Base-by-base conservation (phyloP, 2,113 vertebrate species). In the Menidia beryllina region DNA sequence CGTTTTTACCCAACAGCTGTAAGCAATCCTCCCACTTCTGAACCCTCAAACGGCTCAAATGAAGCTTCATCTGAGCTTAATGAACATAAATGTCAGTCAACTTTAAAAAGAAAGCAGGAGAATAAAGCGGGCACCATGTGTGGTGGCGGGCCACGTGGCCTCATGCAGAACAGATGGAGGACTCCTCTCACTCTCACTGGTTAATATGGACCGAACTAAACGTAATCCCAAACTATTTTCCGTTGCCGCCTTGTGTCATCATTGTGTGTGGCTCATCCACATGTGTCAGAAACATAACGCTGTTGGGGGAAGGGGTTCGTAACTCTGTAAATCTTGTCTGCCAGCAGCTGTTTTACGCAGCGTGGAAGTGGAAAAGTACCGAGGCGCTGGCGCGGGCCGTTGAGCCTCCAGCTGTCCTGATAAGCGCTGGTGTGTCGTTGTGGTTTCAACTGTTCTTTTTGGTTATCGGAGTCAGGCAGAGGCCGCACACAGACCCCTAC, bases 371-470 rank as follows among this genome's bases (percentile, higher is more conserved):
- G 72, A 87, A 88, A 90, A 88, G 45, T 68, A 57, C 75, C 34
- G 26, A 9, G 24, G 23, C 30, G 38, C 38, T 55, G 41, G 15
- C 56, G 62, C 23, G 54, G 26, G 24, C 0, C 34, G 30, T 52
- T 67, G 25, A 27, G 24, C 19, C 8, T 23, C 71, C 64, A 75
- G 65, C 74, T 82, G 69, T 62, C 34, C 78, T 79, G 89, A 87
- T 91, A 91, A 88, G 77, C 51, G 58, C 51, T 76, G 50, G 73
- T 75, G 79, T 82, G 86, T 82, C 65, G 30, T 83, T 76, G 71
- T 82, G 83, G 63, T 24, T 85, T 47, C 19, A 53, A 74, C 52
- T 61, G 56, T 72, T 64, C 34, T 65, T 45, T n/a, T 53, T 57
- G 65, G 50, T 81, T 88, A 84, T 91, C 83, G 51, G 14, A 38